A percentile compares a stretch with the other conserved stretches of the same genome.
Conservation (phyloP, 2,888 invertebrate species). For the Pseudanteris insignis region DNA sequence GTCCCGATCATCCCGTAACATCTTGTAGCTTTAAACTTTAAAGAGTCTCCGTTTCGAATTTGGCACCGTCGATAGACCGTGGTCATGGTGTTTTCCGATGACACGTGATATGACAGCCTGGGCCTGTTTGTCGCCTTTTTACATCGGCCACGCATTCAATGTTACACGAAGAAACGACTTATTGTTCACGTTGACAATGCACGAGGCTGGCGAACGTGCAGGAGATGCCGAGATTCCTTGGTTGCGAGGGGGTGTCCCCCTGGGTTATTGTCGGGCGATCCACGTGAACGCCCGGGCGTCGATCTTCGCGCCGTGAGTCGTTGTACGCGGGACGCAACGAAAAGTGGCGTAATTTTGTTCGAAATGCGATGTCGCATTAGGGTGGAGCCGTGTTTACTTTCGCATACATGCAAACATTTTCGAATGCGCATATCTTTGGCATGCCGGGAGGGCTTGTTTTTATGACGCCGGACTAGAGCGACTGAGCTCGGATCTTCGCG, state of each 20-base stretch:
- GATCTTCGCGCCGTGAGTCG: constrained; percentile 20
- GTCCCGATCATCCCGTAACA: not conserved
- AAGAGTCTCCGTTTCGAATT: constrained; percentile 28
- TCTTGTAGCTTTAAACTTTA: constrained; percentile 35
- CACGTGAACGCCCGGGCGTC: too few relatives aligned
- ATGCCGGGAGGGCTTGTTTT: too few relatives aligned
- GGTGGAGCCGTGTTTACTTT: constrained; percentile 3
- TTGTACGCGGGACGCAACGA: constrained; percentile 2
- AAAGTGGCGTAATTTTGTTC: constrained; percentile 7
- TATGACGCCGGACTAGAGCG: too few relatives aligned
- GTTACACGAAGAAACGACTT: constrained; percentile 30
- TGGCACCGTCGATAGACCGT: constrained; percentile 21
- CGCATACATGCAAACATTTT: not conserved
- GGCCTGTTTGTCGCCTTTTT: not conserved
- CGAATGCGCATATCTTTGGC: too few relatives aligned
- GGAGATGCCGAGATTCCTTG: constrained; percentile 8
- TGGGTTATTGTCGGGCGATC: too few relatives aligned
- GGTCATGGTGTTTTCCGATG: constrained; percentile 30
- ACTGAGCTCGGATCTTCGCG: too few relatives aligned
- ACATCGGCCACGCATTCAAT: constrained; percentile 16
- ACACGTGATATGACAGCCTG: constrained; percentile 26
- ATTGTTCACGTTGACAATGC: constrained; percentile 29
- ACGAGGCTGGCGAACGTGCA: constrained; percentile 9
- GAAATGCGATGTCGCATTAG: too few relatives aligned
- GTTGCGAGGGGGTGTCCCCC: constrained; percentile 1